phyloP scores from a whole-genome alignment of 2,888 invertebrate species.

The Plebejus melissa region DNA sequence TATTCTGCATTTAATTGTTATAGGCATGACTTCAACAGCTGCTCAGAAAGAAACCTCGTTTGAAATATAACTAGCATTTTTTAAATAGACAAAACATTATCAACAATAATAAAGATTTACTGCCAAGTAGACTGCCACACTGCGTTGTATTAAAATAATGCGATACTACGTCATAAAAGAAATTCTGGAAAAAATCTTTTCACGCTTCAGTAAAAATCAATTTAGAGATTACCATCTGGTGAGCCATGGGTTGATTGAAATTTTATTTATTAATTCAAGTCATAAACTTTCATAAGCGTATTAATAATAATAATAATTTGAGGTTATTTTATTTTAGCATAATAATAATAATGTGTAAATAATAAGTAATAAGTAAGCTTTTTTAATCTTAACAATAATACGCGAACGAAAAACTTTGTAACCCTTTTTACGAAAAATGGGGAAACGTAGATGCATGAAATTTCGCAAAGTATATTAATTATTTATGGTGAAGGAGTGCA shows the following conservation, averaged over 20 bases:
- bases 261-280: not conserved
- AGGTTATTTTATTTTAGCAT: not conserved
- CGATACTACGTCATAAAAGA: not conserved
- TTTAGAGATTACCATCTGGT: slow-evolving; percentile 10
- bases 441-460: no score
- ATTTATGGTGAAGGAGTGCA: no score
- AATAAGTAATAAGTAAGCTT: no score
- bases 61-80: not conserved
- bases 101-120: no score
- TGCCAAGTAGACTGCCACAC: no score
- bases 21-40: not conserved
- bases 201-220: not conserved
- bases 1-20: not conserved
- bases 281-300: not conserved
- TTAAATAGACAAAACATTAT: no score
- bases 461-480: no score
- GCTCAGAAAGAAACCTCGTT: not conserved
- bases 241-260: not conserved
- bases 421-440: no score
- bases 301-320: not conserved
- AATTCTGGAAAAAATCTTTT: not conserved
- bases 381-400: no score
- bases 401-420: no score
- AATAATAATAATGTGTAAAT: not conserved
- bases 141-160: not conserved